Evolutionary conservation across 2,888 invertebrate genomes (phyloP), one percentile per base, ranked within the genome.

Genomic region (Baronia brevicornis): DNA sequence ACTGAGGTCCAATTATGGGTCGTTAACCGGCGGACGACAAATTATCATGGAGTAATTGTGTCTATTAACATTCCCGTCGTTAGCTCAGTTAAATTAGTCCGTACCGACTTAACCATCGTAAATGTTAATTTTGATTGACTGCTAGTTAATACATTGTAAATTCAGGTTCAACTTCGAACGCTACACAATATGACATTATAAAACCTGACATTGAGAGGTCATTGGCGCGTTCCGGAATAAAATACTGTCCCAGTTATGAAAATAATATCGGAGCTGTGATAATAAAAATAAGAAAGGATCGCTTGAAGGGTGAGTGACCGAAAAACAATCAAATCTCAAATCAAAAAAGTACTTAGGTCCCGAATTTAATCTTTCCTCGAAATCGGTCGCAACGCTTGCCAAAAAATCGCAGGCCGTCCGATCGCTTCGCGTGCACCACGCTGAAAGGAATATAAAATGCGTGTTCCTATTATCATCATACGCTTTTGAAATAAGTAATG

Each of bases 301-400:
- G 46, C 48, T 43, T 36, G 39, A 31, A 46, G 55, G 80, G 77
- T 69, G 61, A 73, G 38, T 68, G 79, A 73, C 80, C 82, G 72
- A 61, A 63, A 74, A 72, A 78, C 77, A 82, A 80, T 77, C 77
- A 63, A n/a, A n/a, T n/a, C n/a, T n/a, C n/a, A n/a, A n/a, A n/a
- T n/a, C n/a, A n/a, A n/a, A n/a, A n/a, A n/a, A 60, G 70, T 69
- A 78, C 77, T 78, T 72, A 72, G 71, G 65, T 64, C 59, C 68
- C 60, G 60, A 78, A 71, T 63, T 69, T 65, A 72, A 78, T 78
- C 72, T 65, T 82, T 80, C 78, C 56, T 60, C 61, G 82, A 78
- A 79, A 68, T 65, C 70, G 45, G 53, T 59, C 64, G 62, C 64
- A 54, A 47, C 62, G 66, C 57, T 66, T 77, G 80, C 79, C 80